These are phyloP conservation scores for Saccostrea glomerata DNA, from an alignment of 1,140 invertebrate genomes.

Conservation along the genomic window DNA sequence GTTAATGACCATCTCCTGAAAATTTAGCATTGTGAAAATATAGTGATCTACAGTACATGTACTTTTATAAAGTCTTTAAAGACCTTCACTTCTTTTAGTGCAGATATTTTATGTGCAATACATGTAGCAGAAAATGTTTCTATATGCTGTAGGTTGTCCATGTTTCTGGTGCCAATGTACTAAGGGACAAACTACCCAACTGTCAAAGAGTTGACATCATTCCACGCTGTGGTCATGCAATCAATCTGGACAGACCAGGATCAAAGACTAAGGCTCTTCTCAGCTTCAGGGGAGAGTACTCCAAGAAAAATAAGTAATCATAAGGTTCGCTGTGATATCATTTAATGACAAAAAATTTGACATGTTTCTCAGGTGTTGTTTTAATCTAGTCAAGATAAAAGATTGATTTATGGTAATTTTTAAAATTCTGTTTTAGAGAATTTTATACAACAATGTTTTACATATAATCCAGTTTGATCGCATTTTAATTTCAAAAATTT, in stretches of 20 bases:
- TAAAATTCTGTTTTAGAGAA: not conserved
- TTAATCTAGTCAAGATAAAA: not conserved
- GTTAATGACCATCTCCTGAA: no score
- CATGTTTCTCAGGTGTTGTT: not conserved
- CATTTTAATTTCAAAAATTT: no score
- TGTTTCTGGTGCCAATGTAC: slow-evolving; percentile 65
- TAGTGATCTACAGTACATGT: no score
- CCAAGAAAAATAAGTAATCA: slow-evolving; percentile 29
- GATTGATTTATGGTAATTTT: not conserved
- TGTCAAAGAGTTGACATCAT: slow-evolving; percentile 62
- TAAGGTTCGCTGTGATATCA: not conserved
- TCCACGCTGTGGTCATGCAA: slow-evolving; percentile 66
- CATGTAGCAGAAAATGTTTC: no score
- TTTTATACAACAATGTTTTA: not conserved
- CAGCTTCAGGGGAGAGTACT: slow-evolving; percentile 51
- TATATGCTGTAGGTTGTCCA: slow-evolving; percentile 63
- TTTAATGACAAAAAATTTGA: not conserved
- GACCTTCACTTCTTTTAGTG: no score
- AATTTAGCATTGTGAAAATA: no score
- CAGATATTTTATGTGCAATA: no score
- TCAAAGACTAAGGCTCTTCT: slow-evolving; percentile 56
- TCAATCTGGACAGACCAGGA: slow-evolving; percentile 63
- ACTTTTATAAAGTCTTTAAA: no score
- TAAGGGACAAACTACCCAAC: slow-evolving; percentile 63
- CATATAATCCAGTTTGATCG: no score